Evolutionary conservation across 2,888 invertebrate genomes (phyloP), one percentile per base, ranked within the genome.

Genomic region (Harpalus rubripes): DNA sequence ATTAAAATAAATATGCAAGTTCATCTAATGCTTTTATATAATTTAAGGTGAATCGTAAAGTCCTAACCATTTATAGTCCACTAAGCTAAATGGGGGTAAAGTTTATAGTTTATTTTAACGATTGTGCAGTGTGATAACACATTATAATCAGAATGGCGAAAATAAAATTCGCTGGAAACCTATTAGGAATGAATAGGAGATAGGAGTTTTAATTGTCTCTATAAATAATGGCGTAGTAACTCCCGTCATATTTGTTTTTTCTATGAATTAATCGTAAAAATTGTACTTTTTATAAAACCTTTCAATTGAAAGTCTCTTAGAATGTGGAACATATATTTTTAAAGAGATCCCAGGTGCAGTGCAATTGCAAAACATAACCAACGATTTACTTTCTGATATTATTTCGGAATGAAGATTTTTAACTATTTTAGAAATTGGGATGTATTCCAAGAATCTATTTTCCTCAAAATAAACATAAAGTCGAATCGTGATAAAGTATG

Each of bases 221-320:
- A 52, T 52, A 52, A 52, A 52, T 52, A 52, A 52, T 52, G 10
- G 12, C 0, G 7, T 32, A 32, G 32, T 32, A 32, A 32, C 32
- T 32, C 5, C 32, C 5, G 5, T 32, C 56, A 56, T 10, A 56
- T 56, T 56, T 56, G n/a, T 56, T 56, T 56, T 56, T 61, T 61
- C 61, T 56, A 5, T 56, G 1, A 81, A 22, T 88, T 32, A 32
- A 5, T 32, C 32, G 32, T 32, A 32, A 32, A 22, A 32, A 32
- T 32, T 32, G 32, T 5, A 32, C 32, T 32, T 32, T 32, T 32
- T 32, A 32, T 5, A 32, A 32, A 32, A 32, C 32, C 32, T 32
- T 32, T 32, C 32, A 32, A 5, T 32, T 32, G 32, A 32, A 32
- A 32, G 6, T 32, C 32, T 32, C 6, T 32, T 32, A 32, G 6